Conservation (phyloP, 2,888 invertebrate genomes). For the Trachelus troglodyta region DNA sequence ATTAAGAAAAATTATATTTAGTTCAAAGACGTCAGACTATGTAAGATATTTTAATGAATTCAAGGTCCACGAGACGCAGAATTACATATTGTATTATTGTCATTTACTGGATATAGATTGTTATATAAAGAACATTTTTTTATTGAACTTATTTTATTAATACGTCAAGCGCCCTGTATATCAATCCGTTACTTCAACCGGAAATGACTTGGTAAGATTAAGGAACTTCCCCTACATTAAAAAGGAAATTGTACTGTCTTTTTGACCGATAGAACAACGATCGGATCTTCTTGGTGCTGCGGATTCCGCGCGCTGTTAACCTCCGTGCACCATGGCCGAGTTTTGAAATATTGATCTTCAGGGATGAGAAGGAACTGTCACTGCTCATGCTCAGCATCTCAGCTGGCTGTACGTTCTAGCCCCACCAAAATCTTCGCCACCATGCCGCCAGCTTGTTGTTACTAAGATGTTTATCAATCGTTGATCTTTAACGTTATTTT, state of each 20-base stretch:
- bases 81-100: neutral
- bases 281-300: neutral
- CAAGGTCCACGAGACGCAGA: neutral
- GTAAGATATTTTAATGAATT: neutral
- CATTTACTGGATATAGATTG: neutral
- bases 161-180: neutral
- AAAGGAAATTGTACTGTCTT: neutral
- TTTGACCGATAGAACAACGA: neutral
- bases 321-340: neutral
- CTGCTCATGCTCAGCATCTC: conserved; percentile 44
- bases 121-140: neutral
- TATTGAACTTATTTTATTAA: neutral
- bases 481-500: conserved; percentile 51
- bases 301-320: neutral
- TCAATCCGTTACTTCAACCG: neutral
- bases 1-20: neutral
- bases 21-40: neutral
- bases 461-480: conserved; percentile 53
- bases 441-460: conserved; percentile 55
- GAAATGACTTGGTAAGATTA: too few relatives aligned
- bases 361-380: conserved; percentile 12
- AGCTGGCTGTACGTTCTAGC: conserved; percentile 35
- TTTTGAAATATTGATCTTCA: conserved; percentile 46
- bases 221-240: too few relatives aligned
- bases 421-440: conserved; percentile 46